These are phyloP conservation scores for Eriocheir sinensis DNA, from an alignment of 1,140 invertebrate species.

Conservation along the genomic window DNA sequence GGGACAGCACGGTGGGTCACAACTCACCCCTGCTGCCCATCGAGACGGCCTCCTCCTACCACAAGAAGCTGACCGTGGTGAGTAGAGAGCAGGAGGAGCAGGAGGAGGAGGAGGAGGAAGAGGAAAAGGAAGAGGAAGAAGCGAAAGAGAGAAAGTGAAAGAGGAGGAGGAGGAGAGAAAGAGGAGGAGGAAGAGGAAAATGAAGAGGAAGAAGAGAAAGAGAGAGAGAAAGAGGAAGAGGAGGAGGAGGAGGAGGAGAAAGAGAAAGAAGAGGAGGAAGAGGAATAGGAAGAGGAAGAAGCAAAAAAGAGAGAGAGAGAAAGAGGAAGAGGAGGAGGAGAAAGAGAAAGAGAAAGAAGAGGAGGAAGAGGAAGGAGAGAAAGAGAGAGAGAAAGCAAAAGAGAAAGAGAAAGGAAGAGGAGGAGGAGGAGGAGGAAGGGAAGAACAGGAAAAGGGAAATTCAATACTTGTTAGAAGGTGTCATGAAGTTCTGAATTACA, in stretches of 20 bases:
- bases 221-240: background rate
- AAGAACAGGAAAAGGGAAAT: background rate
- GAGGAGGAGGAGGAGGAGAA: no score
- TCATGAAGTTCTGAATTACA: background rate
- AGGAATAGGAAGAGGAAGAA: background rate
- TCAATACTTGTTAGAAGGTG: no score
- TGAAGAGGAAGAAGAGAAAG: background rate
- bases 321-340: background rate
- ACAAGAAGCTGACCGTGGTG: constrained; percentile 95
- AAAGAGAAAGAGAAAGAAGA: background rate
- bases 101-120: background rate
- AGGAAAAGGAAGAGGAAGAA: background rate
- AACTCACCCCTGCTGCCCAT: constrained; percentile 94
- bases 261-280: background rate
- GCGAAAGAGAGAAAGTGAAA: background rate
- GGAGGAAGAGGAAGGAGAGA: background rate
- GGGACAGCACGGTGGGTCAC: constrained; percentile 95
- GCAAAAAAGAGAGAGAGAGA: background rate
- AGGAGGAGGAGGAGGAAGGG: background rate
- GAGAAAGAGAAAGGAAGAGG: background rate
- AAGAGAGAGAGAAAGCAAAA: background rate
- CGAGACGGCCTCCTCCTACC: constrained; percentile 93
- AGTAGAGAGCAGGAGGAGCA: constrained; percentile 79
- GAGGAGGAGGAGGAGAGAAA: background rate
- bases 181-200: background rate